Conservation (phyloP, 2,113 vertebrate species). For the Taxidea taxus region DNA sequence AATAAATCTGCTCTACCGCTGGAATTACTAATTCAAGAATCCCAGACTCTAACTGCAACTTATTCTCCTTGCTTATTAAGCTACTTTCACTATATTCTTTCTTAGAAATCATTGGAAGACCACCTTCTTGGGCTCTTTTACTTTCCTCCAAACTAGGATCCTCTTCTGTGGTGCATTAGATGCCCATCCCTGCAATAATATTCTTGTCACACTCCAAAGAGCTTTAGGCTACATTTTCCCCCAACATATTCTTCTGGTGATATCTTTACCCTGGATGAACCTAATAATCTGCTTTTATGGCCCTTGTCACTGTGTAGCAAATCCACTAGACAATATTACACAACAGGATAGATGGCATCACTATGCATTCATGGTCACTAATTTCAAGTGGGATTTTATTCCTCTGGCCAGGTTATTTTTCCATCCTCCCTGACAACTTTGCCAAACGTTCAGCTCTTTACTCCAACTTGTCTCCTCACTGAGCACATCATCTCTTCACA, state of each 20-base stretch:
- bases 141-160: background rate
- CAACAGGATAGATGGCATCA: background rate
- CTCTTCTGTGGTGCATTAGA: background rate
- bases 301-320: background rate
- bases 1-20: background rate
- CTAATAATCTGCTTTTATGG: background rate
- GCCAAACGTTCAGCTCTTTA: background rate
- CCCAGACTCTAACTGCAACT: background rate
- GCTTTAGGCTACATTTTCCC: background rate
- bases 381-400: background rate
- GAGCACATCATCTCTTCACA: background rate
- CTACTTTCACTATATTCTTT: background rate
- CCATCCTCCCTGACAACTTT: background rate
- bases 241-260: background rate
- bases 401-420: background rate
- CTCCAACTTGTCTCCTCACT: background rate
- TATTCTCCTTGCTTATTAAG: background rate
- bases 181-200: background rate
- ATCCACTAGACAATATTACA: background rate
- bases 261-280: background rate
- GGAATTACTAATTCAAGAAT: slow-evolving; percentile 19
- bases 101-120: background rate
- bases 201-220: background rate
- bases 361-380: background rate
- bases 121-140: background rate